Base-by-base conservation (phyloP, 2,113 vertebrate genomes). In the Elaphurus davidianus region DNA sequence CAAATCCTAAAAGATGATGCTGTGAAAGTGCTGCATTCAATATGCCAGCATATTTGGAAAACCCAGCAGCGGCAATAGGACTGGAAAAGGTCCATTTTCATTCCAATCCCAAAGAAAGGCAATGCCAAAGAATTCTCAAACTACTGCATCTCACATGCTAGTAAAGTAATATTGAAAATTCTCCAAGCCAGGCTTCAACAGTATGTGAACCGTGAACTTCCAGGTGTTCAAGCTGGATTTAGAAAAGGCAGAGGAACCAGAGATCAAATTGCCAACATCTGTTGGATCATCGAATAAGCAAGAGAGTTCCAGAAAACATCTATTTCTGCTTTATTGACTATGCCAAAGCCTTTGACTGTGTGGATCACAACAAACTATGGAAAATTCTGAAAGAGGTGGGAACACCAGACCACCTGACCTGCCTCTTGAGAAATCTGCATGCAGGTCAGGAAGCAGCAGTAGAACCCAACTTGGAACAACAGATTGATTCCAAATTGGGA, bases 231-330 rank as follows among this genome's bases (percentile, higher is more conserved):
- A 67, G 64, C 64, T 67, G 64, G 8, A 0, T 67, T 36, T 67
- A 67, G 16, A 36, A 67, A 36, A 67, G 33, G 33, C 33, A 36
- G 33, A 36, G 62, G n/a, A 67, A 67, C 64, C 4, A 11, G n/a
- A 21, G 64, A 36, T 67, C n/a, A 36, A 67, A 36, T 67, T 67
- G 64, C n/a, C 64, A 67, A 67, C 33, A 36, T 67, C n/a, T 0
- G 0, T 0, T 67, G n/a, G 64, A 67, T n/a, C n/a, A 21, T 36
- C 0, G 0, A 67, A 67, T 21, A 36, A 36, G 64, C 64, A 67
- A n/a, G 7, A n/a, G 33, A 67, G 62, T 67, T 67, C 33, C 62
- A 67, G 62, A n/a, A 67, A 67, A 19, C 62, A 67, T 36, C 64
- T 21, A n/a, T 11, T 4, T 67, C 17, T 67, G 64, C 17, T 67